Evolutionary conservation across 2,888 invertebrate species (phyloP), one percentile per base, ranked within the genome.

Genomic region (Agonopterix arenella): DNA sequence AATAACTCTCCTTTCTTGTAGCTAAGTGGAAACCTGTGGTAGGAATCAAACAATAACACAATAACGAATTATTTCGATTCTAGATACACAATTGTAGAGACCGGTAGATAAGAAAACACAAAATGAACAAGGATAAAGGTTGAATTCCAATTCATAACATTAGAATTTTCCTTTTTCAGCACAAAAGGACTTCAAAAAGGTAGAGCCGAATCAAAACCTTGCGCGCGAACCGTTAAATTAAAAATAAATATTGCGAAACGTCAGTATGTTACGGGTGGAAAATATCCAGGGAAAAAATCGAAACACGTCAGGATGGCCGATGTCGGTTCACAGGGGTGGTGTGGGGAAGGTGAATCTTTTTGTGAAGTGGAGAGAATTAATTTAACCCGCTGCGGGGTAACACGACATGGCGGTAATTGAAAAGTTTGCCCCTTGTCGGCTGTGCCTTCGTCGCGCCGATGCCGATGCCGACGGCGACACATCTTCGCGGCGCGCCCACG

Each of bases 331-430:
- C 76, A 73, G 62, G 75, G 64, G 68, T 74, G 68, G 60, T 68
- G 66, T 73, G 73, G 72, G 84, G 76, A 80, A 84, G 84, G 81
- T 82, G 84, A 86, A 88, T 89, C 86, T 89, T 88, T 88, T 89
- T 88, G 88, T 89, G 86, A 89, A 89, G 83, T 84, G 84, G 80
- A 86, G 86, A 78, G 89, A 88, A 86, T 89, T 90, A 89, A 89
- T 89, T 90, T 89, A 86, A 89, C 89, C 88, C 86, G 88, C 88
- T 89, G 89, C 88, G 86, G 89, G 89, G 89, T 86, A 82, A 84
- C 88, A 86, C 85, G 89, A 84, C 88, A 84, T 76, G 73, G 78
- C 80, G 77, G 85, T 89, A 89, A 89, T 89, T 89, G 88, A 86
- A 88, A 89, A 89, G 89, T 89, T 89, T 79, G 84, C 89, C 91